phyloP scores from a whole-genome alignment of 2,888 invertebrate genomes.

The Slavum lentiscoides region DNA sequence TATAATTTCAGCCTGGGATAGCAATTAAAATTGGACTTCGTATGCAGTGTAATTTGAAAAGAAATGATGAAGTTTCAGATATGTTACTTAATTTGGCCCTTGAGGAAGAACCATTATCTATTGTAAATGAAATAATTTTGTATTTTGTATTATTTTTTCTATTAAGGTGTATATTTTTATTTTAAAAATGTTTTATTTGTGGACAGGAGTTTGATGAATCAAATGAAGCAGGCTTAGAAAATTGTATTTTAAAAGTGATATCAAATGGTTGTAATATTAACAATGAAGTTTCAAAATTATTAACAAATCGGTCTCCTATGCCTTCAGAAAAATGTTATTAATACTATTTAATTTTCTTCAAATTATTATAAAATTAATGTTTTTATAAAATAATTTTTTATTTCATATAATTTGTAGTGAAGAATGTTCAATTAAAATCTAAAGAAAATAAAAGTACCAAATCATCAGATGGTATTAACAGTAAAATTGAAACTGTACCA shows the following conservation, averaged over 20 bases:
- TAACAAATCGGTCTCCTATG: not conserved
- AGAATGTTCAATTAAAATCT: not conserved
- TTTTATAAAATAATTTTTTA: not conserved
- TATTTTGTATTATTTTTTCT: not conserved
- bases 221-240: not conserved
- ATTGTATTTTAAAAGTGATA: conserved; percentile 30
- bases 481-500: not conserved
- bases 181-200: not conserved
- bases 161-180: not conserved
- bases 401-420: conserved; percentile 8
- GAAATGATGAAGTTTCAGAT: not conserved
- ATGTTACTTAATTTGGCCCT: not conserved
- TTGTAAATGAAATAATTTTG: conserved; percentile 24
- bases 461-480: not conserved
- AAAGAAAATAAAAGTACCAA: not conserved
- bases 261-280: conserved; percentile 33
- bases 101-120: not conserved
- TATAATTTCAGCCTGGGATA: conserved; percentile 14
- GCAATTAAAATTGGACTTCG: conserved; percentile 14
- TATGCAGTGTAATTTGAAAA: not conserved
- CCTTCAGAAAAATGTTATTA: not conserved
- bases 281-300: conserved; percentile 9
- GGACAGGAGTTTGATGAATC: conserved; percentile 27
- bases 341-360: not conserved
- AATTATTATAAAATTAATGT: not conserved